Percentiles rank a stretch among this genome's conserved stretches.
phyloP scores from a whole-genome alignment of 2,113 vertebrate species.

The Phalacrocorax aristotelis region DNA sequence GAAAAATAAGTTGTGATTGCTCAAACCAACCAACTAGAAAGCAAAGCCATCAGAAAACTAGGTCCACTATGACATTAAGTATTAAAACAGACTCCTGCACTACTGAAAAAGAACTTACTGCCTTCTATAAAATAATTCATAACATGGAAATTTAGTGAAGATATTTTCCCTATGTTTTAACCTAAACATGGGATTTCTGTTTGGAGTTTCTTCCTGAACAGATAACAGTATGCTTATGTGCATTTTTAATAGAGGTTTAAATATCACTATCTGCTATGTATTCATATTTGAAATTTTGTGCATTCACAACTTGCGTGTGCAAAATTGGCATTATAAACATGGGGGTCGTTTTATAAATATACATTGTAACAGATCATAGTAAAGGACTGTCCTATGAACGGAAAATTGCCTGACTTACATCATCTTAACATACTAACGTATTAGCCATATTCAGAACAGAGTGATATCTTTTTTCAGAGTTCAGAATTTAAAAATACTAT shows the following conservation, averaged over 20 bases:
- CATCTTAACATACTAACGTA: background rate
- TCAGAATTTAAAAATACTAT: background rate
- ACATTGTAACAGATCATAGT: background rate
- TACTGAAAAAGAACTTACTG: background rate
- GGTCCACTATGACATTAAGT: background rate
- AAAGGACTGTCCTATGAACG: background rate
- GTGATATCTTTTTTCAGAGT: background rate
- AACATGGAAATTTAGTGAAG: background rate
- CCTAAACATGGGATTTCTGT: background rate
- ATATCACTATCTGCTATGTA: background rate
- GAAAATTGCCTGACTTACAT: background rate
- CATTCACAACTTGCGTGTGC: background rate
- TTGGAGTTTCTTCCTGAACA: background rate
- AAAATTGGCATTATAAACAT: background rate
- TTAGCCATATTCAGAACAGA: background rate
- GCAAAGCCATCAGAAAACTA: background rate
- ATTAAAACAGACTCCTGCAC: constrained; percentile 21
- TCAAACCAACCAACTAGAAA: constrained; percentile 7
- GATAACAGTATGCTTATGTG: background rate
- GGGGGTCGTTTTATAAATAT: background rate
- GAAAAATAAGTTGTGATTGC: constrained; percentile 59
- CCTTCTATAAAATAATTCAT: constrained; percentile 25
- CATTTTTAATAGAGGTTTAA: background rate
- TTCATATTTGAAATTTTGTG: background rate
- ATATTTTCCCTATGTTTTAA: background rate